Evolutionary conservation across 1,140 invertebrate genomes (phyloP), one percentile per base, ranked within the genome.

Genomic region (Oscheius sp.): DNA sequence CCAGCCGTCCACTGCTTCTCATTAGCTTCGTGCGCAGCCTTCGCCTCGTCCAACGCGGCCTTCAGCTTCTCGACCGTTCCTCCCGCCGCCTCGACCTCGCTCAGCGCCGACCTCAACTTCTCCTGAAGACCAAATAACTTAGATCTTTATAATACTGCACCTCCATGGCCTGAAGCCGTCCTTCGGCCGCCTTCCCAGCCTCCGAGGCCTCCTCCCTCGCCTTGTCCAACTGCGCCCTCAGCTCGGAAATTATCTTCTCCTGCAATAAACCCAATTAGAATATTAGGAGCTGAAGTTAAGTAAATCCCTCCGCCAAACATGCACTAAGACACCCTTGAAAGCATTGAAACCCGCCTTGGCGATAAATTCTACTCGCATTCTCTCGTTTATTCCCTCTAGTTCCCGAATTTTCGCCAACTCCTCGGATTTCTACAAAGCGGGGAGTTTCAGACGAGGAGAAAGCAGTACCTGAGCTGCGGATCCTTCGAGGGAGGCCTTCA

Each of bases 351-450:
- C 36, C 15, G 62, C 70, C 70, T 73, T 73, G 7, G 70, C 70
- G 29, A 73, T 73, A 32, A 73, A 73, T 38, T 73, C 70, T 28
- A 64, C 62, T 31, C 70, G 59, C 62, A 73, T 63, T 49, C 62
- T 38, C 46, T 73, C 70, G 59, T 73, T 65, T 34, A 64, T 38
- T 18, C 28, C 38, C 34, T 66, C 62, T 10, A 64, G 35, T 36
- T 73, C 67, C n/a, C 35, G 15, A 13, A 68, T 49, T 42, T 42
- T 68, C 2, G 67, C 35, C 10, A 36, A 38, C 20, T 58, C n/a
- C 13, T 28, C 3, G 13, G 52, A 35, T 2, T 36, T 61, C 55
- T 68, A 55, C 67, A 29, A 20, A 15, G 10, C 62, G 62, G 34
- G 49, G 62, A 1, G 62, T 26, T 29, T 65, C 38, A 7, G 61